phyloP scores from a whole-genome alignment of 2,888 invertebrate species.

The Labia minor region DNA sequence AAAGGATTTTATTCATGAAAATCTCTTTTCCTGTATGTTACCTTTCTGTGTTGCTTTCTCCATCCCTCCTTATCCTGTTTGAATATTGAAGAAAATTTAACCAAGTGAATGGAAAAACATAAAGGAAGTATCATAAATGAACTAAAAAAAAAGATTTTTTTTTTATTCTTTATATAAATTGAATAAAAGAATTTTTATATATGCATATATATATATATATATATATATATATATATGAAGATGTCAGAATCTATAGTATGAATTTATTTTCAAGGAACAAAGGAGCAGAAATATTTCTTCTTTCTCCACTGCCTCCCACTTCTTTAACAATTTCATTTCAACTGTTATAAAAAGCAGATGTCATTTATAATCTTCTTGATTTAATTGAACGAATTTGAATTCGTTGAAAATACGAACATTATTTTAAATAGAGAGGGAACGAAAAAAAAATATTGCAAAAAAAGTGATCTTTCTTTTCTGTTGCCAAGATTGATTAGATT shows the following conservation, averaged over 20 bases:
- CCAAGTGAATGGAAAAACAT: constrained; percentile 1
- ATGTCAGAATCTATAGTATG: neutral
- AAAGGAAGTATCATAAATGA: constrained; percentile 9
- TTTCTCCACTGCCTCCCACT: too few relatives aligned
- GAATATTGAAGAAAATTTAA: constrained; percentile 13
- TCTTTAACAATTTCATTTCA: too few relatives aligned
- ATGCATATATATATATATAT: too few relatives aligned
- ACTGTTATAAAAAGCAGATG: neutral
- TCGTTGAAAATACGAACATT: too few relatives aligned
- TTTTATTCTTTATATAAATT: neutral
- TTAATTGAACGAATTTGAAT: neutral
- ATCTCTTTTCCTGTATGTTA: neutral
- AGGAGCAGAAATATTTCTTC: neutral
- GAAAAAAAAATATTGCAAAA: too few relatives aligned
- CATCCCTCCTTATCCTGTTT: neutral
- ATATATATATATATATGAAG: too few relatives aligned
- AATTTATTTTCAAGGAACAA: constrained; percentile 1
- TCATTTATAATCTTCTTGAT: neutral
- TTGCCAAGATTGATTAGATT: too few relatives aligned
- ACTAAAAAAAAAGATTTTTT: neutral
- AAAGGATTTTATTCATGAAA: neutral
- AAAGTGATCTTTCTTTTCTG: too few relatives aligned
- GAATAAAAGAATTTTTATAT: too few relatives aligned
- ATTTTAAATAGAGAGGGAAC: too few relatives aligned
- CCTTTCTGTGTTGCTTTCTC: neutral